These are phyloP conservation scores for Hiodon alosoides DNA, from an alignment of 2,113 vertebrate species.

Conservation along the genomic window DNA sequence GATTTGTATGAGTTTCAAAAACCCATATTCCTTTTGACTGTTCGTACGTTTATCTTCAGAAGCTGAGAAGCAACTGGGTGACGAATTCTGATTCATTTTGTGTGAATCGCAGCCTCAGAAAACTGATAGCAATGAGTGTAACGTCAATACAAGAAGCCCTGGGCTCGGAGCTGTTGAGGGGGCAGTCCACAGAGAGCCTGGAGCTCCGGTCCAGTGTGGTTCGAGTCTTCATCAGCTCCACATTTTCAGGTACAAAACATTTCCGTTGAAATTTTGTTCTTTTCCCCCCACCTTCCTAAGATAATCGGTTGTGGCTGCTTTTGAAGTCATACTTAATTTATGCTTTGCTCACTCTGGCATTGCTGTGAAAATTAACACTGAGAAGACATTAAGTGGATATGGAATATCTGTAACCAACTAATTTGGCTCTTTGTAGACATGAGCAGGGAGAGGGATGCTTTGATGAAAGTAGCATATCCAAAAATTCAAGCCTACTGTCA, in stretches of 20 bases:
- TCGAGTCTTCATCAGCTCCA: conserved; percentile 67
- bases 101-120: not conserved
- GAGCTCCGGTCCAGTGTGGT: conserved; percentile 51
- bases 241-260: conserved; percentile 63
- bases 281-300: too few species aligned
- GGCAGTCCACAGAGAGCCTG: conserved; percentile 22
- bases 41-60: not conserved
- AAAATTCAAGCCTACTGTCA: conserved; percentile 70
- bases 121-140: not conserved
- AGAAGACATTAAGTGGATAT: not conserved
- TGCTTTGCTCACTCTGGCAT: not conserved
- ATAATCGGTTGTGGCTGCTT: too few species aligned
- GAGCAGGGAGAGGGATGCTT: conserved; percentile 64
- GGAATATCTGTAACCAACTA: not conserved
- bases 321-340: not conserved
- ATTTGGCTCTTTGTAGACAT: conserved; percentile 56
- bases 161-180: conserved; percentile 38
- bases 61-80: not conserved
- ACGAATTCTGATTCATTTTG: not conserved
- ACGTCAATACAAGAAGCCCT: conserved; percentile 23
- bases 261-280: not conserved
- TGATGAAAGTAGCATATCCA: conserved; percentile 63
- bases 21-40: not conserved
- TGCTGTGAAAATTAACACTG: not conserved
- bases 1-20: too few species aligned